These are phyloP conservation scores for Drosophila nebulosa DNA, from an alignment of 1,140 invertebrate genomes.

Conservation along the genomic window DNA sequence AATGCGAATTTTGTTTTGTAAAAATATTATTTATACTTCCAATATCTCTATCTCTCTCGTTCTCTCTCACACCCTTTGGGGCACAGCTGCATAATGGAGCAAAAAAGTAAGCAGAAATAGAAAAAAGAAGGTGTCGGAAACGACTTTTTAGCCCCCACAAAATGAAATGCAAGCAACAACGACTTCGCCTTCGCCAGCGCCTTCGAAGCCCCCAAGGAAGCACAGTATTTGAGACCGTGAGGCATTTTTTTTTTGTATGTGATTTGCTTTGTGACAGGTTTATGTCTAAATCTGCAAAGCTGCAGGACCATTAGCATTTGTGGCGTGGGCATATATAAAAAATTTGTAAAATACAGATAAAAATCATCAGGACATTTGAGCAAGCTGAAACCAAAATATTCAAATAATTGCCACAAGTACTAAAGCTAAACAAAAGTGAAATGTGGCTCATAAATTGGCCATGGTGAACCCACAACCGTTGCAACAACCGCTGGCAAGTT, in stretches of 20 bases:
- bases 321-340: slow-evolving; percentile 28
- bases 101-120: neutral
- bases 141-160: slow-evolving; percentile 58
- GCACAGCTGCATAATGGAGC: slow-evolving; percentile 49
- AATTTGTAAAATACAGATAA: slow-evolving; percentile 37
- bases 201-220: slow-evolving; percentile 16
- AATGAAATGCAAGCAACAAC: slow-evolving; percentile 23
- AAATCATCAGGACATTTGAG: slow-evolving; percentile 14
- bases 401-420: slow-evolving; percentile 50
- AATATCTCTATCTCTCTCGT: neutral
- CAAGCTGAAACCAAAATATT: slow-evolving; percentile 20
- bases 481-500: slow-evolving; percentile 8
- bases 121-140: slow-evolving; percentile 56
- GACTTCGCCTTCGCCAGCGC: neutral
- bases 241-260: neutral
- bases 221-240: neutral
- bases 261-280: slow-evolving; percentile 49
- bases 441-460: slow-evolving; percentile 55
- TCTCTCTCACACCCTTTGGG: slow-evolving; percentile 26
- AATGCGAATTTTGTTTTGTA: slow-evolving; percentile 20
- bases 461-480: slow-evolving; percentile 12
- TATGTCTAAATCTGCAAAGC: slow-evolving; percentile 56
- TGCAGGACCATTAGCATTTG: slow-evolving; percentile 50
- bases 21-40: neutral
- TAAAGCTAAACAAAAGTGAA: slow-evolving; percentile 57